Percentiles rank a stretch among this genome's conserved stretches.
Evolutionary conservation across 2,888 invertebrate genomes (phyloP).

Genomic region (Polydrusus cervinus): DNA sequence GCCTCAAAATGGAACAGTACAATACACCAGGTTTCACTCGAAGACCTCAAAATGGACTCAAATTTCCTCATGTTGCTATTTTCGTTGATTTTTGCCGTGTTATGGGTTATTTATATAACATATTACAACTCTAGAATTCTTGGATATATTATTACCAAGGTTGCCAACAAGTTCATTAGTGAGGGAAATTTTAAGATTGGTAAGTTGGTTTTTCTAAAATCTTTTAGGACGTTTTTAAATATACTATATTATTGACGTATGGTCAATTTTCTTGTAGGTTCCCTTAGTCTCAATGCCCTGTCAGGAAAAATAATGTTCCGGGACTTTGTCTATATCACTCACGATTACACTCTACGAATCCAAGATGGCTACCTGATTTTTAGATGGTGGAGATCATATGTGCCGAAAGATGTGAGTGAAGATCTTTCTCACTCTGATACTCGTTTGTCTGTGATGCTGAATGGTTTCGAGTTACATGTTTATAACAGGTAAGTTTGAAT

Average conservation of each 20-base stretch:
- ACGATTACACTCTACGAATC: conserved; percentile 93
- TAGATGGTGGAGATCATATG: conserved; percentile 97
- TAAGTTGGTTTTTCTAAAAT: too few species aligned
- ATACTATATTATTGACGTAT: too few species aligned
- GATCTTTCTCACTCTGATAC: conserved; percentile 96
- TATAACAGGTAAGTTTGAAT: conserved; percentile 77
- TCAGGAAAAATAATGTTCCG: conserved; percentile 99
- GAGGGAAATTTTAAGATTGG: conserved; percentile 93
- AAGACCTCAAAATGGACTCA: conserved; percentile 85
- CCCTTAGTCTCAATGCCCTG: conserved; percentile 94
- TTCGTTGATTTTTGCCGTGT: conserved; percentile 87
- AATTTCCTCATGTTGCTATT: conserved; percentile 85
- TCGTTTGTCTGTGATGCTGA: conserved; percentile 90
- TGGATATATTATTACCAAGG: conserved; percentile 91
- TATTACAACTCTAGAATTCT: conserved; percentile 96
- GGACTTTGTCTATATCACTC: conserved; percentile 94
- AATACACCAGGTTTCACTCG: conserved; percentile 67
- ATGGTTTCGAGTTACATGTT: conserved; percentile 95
- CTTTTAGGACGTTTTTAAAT: too few species aligned
- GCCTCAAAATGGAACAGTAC: conserved; percentile 63
- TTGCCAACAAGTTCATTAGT: conserved; percentile 88
- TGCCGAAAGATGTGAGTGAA: conserved; percentile 95
- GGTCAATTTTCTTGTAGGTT: conserved; percentile 76
- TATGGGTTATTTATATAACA: conserved; percentile 95
- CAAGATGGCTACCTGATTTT: conserved; percentile 99